Conservation (phyloP, 2,888 invertebrate species). For the Schizaphis graminum region DNA sequence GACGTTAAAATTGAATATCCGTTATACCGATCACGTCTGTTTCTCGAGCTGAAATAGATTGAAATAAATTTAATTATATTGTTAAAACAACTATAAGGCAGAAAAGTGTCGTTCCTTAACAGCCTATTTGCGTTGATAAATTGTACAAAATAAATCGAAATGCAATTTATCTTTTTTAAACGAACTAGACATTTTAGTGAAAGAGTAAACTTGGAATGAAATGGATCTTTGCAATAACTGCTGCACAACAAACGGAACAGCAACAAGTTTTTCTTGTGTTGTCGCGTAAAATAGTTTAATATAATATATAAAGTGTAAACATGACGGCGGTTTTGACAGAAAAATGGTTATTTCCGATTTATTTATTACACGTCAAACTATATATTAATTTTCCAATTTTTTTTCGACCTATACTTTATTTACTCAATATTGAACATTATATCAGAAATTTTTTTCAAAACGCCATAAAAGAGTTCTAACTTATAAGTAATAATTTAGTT, state of each 20-base stretch:
- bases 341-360: background rate
- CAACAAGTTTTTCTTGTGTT: conserved; percentile 10
- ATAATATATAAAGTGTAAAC: background rate
- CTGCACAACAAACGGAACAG: background rate
- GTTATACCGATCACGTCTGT: background rate
- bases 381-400: background rate
- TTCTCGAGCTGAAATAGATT: background rate
- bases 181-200: background rate
- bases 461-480: background rate
- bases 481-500: background rate
- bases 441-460: background rate
- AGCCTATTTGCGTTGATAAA: conserved; percentile 27
- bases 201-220: background rate
- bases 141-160: background rate
- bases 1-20: background rate
- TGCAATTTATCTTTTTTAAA: conserved; percentile 23
- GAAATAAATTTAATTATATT: conserved; percentile 18
- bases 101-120: background rate
- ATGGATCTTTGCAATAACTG: background rate
- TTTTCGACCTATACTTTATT: background rate
- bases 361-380: background rate
- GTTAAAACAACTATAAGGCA: background rate
- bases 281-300: background rate
- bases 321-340: background rate
- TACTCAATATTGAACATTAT: background rate